Base-by-base conservation (phyloP, 1,140 invertebrate genomes). In the Diabrotica virgifera region DNA sequence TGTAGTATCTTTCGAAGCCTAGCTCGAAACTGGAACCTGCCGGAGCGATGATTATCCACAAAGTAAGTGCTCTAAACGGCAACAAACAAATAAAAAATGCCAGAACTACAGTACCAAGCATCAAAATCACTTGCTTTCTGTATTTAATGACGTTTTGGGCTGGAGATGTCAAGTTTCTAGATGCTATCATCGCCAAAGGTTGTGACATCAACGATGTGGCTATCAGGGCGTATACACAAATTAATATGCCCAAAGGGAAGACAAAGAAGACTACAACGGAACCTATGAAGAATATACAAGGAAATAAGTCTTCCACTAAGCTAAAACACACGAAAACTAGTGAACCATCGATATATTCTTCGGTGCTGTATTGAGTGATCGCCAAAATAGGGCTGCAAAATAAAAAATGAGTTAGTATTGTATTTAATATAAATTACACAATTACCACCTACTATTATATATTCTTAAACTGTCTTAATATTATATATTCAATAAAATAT, bases 81-180 rank as follows among this genome's bases (percentile, higher is more conserved):
- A 96, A 78, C 35, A 97, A 82, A 74, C 93, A 96, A 36, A 95
- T 80, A 78, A 96, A 97, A 79, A 96, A 97, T 9, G 91, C 90
- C n/a, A 91, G 74, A 0, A 97, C 93, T 0, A 97, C 94, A 2
- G 92, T 91, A 5, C 89, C 92, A 9, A 97, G 80, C 93, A 96
- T 96, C 14, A 93, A 74, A 7, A 96, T 91, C n/a, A 90, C 88
- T 80, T 90, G 89, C 74, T 89, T 90, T 53, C 89, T 83, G 61
- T 89, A 89, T 66, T 84, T 85, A 10, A 81, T 73, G 55, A 80
- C 80, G 62, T 78, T 80, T 69, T 82, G 82, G 35, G 75, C 77
- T 36, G 72, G 71, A 24, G 86, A 71, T 10, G 81, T 80, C 56
- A 58, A 55, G 35, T 56, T 59, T 67, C 61, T 72, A 61, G 36